These are phyloP conservation scores for Gnatocerus cornutus DNA, from an alignment of 2,888 invertebrate species.

Conservation along the genomic window DNA sequence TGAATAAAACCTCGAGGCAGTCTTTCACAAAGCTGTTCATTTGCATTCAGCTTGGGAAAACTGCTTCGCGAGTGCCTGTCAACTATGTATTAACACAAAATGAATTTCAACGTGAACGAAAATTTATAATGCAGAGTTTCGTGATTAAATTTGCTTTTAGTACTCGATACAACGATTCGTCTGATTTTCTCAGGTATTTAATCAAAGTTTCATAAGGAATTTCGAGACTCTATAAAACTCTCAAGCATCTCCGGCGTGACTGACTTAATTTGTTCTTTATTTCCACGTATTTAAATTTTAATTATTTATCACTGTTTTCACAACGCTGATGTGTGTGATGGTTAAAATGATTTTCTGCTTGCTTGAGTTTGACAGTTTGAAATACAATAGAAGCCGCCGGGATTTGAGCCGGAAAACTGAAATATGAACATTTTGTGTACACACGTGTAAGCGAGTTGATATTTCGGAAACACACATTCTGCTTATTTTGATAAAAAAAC, in stretches of 20 bases:
- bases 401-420: conserved; percentile 38
- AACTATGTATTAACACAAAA: conserved; percentile 52
- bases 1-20: conserved; percentile 20
- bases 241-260: neutral
- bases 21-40: conserved; percentile 49
- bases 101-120: conserved; percentile 51
- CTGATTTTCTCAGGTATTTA: conserved; percentile 42
- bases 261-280: conserved; percentile 4
- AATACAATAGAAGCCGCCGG: conserved; percentile 40
- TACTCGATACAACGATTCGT: conserved; percentile 40
- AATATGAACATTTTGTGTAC: conserved; percentile 43
- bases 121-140: conserved; percentile 45
- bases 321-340: conserved; percentile 17
- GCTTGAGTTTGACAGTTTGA: conserved; percentile 45
- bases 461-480: conserved; percentile 7
- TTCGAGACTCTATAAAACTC: conserved; percentile 23
- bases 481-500: neutral
- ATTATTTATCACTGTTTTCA: conserved; percentile 38
- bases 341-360: conserved; percentile 40
- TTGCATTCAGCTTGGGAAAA: conserved; percentile 51
- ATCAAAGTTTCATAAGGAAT: conserved; percentile 37
- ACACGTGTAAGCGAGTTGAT: conserved; percentile 31
- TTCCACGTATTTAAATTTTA: conserved; percentile 18
- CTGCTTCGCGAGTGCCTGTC: conserved; percentile 49
- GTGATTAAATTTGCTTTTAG: conserved; percentile 50